Evolutionary conservation across 30 jellyfish, hydroid and myxozoan species (phyloP).

Genomic region (Hydractinia symbiolongicarpus): DNA sequence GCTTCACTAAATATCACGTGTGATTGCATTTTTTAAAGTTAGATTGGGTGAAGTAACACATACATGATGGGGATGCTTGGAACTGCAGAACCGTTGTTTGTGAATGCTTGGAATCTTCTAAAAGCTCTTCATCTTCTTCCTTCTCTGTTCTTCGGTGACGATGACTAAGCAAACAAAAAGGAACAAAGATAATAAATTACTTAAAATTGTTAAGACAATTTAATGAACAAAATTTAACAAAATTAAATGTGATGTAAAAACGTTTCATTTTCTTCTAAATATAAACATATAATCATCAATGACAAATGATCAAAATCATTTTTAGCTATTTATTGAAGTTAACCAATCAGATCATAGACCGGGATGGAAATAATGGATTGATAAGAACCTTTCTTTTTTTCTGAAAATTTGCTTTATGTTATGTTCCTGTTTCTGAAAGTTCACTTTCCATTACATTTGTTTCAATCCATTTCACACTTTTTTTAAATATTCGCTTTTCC

Average conservation of each 20-base stretch:
- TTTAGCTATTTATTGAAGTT: not conserved
- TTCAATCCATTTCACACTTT: not conserved
- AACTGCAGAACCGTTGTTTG: slow-evolving; percentile 78
- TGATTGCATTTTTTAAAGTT: too few species aligned
- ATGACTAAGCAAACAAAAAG: slow-evolving; percentile 46
- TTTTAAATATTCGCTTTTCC: too few species aligned
- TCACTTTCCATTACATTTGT: not conserved
- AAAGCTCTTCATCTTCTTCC: slow-evolving; percentile 92
- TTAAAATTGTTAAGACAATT: too few species aligned
- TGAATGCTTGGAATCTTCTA: slow-evolving; percentile 83
- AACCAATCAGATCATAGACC: not conserved
- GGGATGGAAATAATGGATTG: too few species aligned
- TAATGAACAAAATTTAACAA: not conserved
- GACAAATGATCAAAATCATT: too few species aligned
- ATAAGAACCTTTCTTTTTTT: too few species aligned
- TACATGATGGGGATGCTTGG: slow-evolving; percentile 90
- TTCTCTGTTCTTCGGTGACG: slow-evolving; percentile 95
- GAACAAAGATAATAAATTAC: too few species aligned
- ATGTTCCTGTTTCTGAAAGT: too few species aligned
- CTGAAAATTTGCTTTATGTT: not conserved
- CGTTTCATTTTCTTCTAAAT: not conserved
- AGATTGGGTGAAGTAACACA: slow-evolving; percentile 5
- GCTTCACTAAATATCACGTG: too few species aligned
- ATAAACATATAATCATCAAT: not conserved
- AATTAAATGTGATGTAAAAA: not conserved